These are phyloP conservation scores for Andrena fulva DNA, from an alignment of 2,888 invertebrate species.

Conservation along the genomic window DNA sequence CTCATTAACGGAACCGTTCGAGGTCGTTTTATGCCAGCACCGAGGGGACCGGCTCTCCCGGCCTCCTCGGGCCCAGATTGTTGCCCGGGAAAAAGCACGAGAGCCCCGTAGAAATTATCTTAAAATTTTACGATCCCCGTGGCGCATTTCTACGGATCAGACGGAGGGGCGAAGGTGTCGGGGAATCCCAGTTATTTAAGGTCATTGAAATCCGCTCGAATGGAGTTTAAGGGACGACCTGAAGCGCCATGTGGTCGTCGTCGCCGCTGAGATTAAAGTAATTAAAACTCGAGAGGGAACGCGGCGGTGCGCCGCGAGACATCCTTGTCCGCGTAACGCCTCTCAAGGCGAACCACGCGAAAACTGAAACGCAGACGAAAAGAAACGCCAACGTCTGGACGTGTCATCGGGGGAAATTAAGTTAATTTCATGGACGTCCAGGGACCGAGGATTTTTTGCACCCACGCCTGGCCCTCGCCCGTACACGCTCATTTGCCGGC, in stretches of 20 bases:
- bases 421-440: conserved; percentile 64
- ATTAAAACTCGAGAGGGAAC: conserved; percentile 63
- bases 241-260: conserved; percentile 41
- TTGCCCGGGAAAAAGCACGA: conserved; percentile 12
- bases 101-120: conserved; percentile 33
- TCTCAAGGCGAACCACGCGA: conserved; percentile 67
- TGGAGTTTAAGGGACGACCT: conserved; percentile 42
- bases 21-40: not conserved
- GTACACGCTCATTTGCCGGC: conserved; percentile 48
- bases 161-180: conserved; percentile 48
- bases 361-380: conserved; percentile 65
- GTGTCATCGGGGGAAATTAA: conserved; percentile 70
- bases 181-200: conserved; percentile 62
- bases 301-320: conserved; percentile 35
- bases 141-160: conserved; percentile 43
- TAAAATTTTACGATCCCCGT: conserved; percentile 49
- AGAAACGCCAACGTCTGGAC: conserved; percentile 46
- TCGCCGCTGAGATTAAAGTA: conserved; percentile 60
- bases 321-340: conserved; percentile 58
- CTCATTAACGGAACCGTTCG: conserved; percentile 8
- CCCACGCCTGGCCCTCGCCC: conserved; percentile 53
- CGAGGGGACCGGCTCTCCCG: not conserved
- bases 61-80: not conserved
- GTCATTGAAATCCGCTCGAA: conserved; percentile 48
- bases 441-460: conserved; percentile 59